phyloP scores from a whole-genome alignment of 2,113 vertebrate genomes.

The Mola mola region DNA sequence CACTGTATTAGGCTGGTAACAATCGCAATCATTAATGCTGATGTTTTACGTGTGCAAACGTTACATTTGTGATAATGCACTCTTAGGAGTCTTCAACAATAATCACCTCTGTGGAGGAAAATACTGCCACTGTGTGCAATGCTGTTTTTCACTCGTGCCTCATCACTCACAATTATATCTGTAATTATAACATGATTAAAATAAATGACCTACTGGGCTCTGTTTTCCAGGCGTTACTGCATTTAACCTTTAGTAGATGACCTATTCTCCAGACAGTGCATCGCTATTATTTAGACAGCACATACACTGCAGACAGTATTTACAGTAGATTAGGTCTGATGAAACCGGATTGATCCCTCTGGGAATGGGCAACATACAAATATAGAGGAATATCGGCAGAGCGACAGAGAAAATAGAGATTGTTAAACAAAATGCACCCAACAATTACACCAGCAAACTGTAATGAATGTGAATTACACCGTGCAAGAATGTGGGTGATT shows the following conservation, averaged over 20 bases:
- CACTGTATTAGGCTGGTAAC: no score
- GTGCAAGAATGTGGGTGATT: constrained; percentile 32
- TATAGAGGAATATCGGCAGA: constrained; percentile 8
- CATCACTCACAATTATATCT: neutral
- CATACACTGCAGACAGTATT: constrained; percentile 8
- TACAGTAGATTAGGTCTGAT: constrained; percentile 24
- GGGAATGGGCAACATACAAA: constrained; percentile 17
- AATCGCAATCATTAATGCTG: no score
- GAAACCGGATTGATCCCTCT: constrained; percentile 5
- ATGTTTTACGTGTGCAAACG: no score
- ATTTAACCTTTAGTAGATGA: neutral
- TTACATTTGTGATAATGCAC: no score
- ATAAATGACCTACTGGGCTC: neutral
- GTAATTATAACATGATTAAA: neutral
- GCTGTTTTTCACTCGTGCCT: neutral
- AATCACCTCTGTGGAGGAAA: neutral
- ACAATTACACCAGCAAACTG: constrained; percentile 39
- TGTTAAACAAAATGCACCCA: constrained; percentile 38
- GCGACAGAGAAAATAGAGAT: constrained; percentile 25
- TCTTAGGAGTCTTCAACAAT: no score
- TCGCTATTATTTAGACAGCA: neutral
- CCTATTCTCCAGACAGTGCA: neutral
- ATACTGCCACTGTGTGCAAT: neutral
- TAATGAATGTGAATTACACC: constrained; percentile 32
- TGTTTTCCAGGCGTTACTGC: neutral